These are phyloP conservation scores for Drosophila bifasciata DNA, from an alignment of 1,140 invertebrate genomes.

Conservation along the genomic window DNA sequence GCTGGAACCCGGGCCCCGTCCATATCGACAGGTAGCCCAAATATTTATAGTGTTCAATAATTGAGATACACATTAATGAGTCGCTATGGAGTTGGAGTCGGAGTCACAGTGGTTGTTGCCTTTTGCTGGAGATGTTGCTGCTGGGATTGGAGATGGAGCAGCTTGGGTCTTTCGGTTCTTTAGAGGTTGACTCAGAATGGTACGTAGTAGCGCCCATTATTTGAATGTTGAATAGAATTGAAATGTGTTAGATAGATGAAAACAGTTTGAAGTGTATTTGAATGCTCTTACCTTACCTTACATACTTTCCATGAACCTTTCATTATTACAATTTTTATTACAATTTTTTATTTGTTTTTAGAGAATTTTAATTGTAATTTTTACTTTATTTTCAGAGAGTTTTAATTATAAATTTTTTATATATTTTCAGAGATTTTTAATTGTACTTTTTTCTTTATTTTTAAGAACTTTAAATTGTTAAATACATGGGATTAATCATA, in stretches of 20 bases:
- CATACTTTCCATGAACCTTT: not conserved
- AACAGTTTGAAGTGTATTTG: not conserved
- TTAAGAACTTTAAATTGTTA: not conserved
- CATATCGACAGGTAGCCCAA: constrained; percentile 81
- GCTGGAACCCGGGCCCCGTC: constrained; percentile 24
- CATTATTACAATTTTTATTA: too few relatives aligned
- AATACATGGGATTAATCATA: not conserved
- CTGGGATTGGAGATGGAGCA: constrained; percentile 5
- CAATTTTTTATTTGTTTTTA: not conserved
- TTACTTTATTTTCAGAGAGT: too few relatives aligned
- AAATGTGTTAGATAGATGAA: not conserved
- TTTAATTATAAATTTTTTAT: not conserved
- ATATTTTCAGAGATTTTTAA: too few relatives aligned
- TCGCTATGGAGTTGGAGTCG: constrained; percentile 20
- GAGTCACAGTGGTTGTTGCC: not conserved
- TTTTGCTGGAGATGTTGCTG: too few relatives aligned
- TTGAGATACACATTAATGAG: constrained; percentile 82
- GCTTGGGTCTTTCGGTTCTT: constrained; percentile 12
- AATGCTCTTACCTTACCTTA: constrained; percentile 19
- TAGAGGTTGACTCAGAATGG: constrained; percentile 58
- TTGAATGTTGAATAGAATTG: constrained; percentile 67
- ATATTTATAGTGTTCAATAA: constrained; percentile 82
- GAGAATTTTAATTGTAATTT: too few relatives aligned
- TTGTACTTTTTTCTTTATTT: too few relatives aligned
- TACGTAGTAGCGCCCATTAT: constrained; percentile 72